Evolutionary conservation across 1,140 invertebrate species (phyloP).

Genomic region (Bombus polaris): DNA sequence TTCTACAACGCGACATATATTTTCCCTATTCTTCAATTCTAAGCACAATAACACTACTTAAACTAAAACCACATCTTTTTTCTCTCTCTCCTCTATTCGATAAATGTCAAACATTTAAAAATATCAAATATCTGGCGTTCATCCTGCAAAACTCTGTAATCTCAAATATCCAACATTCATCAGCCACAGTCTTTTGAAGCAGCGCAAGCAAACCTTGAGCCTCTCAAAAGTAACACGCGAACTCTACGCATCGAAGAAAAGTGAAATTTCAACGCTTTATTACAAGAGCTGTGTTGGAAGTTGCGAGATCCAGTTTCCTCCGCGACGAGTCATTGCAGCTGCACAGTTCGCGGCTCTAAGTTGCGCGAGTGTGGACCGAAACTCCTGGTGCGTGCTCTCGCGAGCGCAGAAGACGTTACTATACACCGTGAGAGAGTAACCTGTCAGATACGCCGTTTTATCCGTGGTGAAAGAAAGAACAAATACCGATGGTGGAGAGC

Average conservation of each 20-base stretch:
- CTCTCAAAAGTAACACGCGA: neutral
- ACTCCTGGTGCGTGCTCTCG: neutral
- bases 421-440: slow-evolving; percentile 73
- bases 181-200: too few relatives aligned
- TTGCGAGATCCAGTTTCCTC: slow-evolving; percentile 24
- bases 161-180: too few relatives aligned
- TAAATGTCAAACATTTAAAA: too few relatives aligned
- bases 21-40: too few relatives aligned
- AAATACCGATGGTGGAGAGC: slow-evolving; percentile 48
- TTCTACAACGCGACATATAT: too few relatives aligned
- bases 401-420: slow-evolving; percentile 40
- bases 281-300: neutral
- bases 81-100: too few relatives aligned
- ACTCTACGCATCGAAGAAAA: neutral
- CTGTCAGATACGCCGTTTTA: slow-evolving; percentile 69
- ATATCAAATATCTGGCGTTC: too few relatives aligned
- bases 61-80: neutral
- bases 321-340: slow-evolving; percentile 41
- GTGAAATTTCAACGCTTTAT: slow-evolving; percentile 16
- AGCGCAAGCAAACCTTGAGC: neutral
- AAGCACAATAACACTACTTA: too few relatives aligned
- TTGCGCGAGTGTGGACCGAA: neutral
- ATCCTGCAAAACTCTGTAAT: too few relatives aligned
- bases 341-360: slow-evolving; percentile 43
- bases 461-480: slow-evolving; percentile 67